Conservation (phyloP, 2,888 invertebrate genomes). For the Strigamia maritima region DNA sequence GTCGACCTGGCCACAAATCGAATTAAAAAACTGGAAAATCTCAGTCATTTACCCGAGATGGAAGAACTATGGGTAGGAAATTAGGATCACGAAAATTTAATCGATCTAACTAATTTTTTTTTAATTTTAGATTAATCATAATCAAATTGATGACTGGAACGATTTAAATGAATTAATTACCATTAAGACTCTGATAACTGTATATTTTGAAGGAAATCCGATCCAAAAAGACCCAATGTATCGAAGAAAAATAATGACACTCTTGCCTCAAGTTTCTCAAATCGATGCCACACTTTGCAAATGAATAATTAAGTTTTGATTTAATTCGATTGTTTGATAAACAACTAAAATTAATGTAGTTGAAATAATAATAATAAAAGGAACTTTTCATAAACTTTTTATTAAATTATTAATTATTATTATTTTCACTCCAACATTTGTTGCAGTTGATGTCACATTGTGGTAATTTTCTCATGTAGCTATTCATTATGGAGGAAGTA, state of each 20-base stretch:
- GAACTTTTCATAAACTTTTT: not conserved
- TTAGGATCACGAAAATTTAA: not conserved
- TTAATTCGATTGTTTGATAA: not conserved
- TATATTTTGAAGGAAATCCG: slow-evolving; percentile 94
- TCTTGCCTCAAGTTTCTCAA: slow-evolving; percentile 80
- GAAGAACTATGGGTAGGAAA: slow-evolving; percentile 89
- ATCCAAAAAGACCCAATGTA: slow-evolving; percentile 77
- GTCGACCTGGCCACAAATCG: slow-evolving; percentile 87
- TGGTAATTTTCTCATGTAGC: not conserved
- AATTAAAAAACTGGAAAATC: slow-evolving; percentile 72
- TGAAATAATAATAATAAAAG: not conserved
- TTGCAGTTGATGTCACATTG: not conserved
- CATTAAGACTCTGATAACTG: slow-evolving; percentile 61
- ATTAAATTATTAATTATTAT: no score
- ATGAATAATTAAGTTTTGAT: slow-evolving; percentile 49
- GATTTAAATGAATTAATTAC: slow-evolving; percentile 69
- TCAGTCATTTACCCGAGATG: slow-evolving; percentile 70
- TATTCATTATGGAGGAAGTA: not conserved
- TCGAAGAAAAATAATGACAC: slow-evolving; percentile 82
- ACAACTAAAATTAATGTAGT: not conserved
- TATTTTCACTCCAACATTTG: not conserved
- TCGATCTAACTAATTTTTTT: not conserved
- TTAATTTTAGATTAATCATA: slow-evolving; percentile 77
- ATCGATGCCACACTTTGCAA: slow-evolving; percentile 93
- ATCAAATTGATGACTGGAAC: slow-evolving; percentile 78